A percentile compares a stretch with the other conserved stretches of the same genome.
Conservation (phyloP, 2,797 vertebrate genomes). For the Staurois parvus region DNA sequence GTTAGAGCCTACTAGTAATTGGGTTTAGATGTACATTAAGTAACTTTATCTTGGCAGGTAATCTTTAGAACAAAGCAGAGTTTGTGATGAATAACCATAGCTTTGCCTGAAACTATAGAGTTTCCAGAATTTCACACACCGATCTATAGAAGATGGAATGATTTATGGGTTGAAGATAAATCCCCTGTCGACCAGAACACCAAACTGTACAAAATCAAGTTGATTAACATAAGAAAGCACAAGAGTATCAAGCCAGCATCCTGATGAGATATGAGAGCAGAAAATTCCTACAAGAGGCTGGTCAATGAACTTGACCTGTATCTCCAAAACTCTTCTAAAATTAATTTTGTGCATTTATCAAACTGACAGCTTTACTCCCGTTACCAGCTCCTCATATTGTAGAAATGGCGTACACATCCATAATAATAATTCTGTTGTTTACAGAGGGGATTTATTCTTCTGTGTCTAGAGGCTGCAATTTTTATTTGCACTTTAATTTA, state of each 20-base stretch:
- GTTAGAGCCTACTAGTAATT: neutral
- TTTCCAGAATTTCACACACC: neutral
- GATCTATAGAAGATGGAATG: constrained; percentile 36
- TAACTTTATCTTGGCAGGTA: neutral
- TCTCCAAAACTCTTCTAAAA: constrained; percentile 55
- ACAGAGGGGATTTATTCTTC: constrained; percentile 7
- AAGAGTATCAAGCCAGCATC: constrained; percentile 33
- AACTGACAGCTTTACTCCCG: constrained; percentile 38
- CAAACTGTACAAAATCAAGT: constrained; percentile 26
- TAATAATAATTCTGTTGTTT: constrained; percentile 43
- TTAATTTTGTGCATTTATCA: constrained; percentile 57
- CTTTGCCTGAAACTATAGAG: neutral
- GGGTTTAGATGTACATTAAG: neutral
- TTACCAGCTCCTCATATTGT: neutral
- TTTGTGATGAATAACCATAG: neutral
- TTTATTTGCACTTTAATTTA: constrained; percentile 1
- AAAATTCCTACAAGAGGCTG: constrained; percentile 35
- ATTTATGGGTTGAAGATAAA: constrained; percentile 48
- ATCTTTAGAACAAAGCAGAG: neutral
- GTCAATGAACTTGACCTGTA: constrained; percentile 52
- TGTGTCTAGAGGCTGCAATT: neutral
- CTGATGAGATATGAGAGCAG: constrained; percentile 45
- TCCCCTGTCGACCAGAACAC: constrained; percentile 4
- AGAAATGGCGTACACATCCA: constrained; percentile 29
- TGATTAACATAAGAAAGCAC: constrained; percentile 51